These are phyloP conservation scores for Tetramorium simillimum DNA, from an alignment of 1,140 invertebrate genomes.

Conservation along the genomic window DNA sequence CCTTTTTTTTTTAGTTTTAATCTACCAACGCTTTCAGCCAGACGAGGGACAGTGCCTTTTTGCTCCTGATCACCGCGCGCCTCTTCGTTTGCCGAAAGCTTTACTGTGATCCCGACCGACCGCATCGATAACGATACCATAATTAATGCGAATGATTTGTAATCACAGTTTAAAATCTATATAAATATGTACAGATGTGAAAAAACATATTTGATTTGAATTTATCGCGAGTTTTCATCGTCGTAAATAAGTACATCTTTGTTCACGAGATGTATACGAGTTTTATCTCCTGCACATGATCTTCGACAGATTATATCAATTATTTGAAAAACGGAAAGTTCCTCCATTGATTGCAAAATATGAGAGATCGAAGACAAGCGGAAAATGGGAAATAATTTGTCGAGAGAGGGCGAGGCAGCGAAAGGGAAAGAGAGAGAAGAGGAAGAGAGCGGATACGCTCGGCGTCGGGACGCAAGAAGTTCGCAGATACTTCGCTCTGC, in stretches of 20 bases:
- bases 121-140: constrained; percentile 35
- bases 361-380: background rate
- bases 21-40: constrained; percentile 62
- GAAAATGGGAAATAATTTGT: background rate
- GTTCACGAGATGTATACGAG: background rate
- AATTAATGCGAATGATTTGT: constrained; percentile 9
- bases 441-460: background rate
- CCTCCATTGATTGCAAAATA: background rate
- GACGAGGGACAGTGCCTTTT: constrained; percentile 68
- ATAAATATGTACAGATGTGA: background rate
- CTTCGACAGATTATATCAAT: background rate
- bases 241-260: background rate
- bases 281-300: background rate
- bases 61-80: constrained; percentile 42
- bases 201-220: background rate
- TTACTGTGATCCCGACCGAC: constrained; percentile 44
- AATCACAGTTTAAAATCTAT: constrained; percentile 1
- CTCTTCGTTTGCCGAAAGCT: constrained; percentile 58
- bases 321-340: background rate
- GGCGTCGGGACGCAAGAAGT: constrained; percentile 23
- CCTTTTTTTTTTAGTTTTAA: constrained; percentile 70
- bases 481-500: constrained; percentile 22
- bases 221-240: background rate
- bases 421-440: background rate
- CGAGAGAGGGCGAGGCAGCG: background rate